Evolutionary conservation across 2,888 invertebrate species (phyloP).

Genomic region (Pyralis farinalis): DNA sequence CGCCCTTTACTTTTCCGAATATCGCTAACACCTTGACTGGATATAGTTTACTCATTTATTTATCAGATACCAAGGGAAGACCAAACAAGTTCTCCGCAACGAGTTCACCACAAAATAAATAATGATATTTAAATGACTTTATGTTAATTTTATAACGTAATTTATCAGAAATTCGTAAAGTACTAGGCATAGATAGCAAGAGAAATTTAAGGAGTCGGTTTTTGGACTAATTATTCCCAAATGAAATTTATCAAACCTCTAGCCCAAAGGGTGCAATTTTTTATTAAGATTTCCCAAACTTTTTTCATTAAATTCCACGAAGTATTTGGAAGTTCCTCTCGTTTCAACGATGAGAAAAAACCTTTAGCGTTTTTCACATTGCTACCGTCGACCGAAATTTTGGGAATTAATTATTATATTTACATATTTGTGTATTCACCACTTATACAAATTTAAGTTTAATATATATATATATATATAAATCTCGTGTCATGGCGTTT

Average conservation of each 20-base stretch:
- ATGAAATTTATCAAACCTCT: conserved; percentile 48
- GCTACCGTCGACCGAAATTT: conserved; percentile 28
- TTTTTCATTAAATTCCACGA: conserved; percentile 62
- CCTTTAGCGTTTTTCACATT: conserved; percentile 37
- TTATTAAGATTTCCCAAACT: conserved; percentile 54
- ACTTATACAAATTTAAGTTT: too few relatives aligned
- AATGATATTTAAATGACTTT: too few relatives aligned
- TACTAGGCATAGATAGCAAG: conserved; percentile 1
- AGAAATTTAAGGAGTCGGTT: conserved; percentile 25
- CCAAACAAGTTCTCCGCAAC: too few relatives aligned
- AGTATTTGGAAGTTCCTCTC: conserved; percentile 53
- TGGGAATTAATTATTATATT: conserved; percentile 1
- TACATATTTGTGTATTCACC: too few relatives aligned
- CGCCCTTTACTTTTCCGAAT: too few relatives aligned
- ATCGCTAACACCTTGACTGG: too few relatives aligned
- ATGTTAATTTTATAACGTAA: neutral
- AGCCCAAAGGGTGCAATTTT: conserved; percentile 55
- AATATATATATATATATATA: too few relatives aligned
- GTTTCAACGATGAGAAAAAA: conserved; percentile 40
- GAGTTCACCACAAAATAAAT: too few relatives aligned
- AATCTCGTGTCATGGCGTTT: too few relatives aligned
- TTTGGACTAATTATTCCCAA: conserved; percentile 45
- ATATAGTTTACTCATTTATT: too few relatives aligned
- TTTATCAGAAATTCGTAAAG: neutral
- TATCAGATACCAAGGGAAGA: too few relatives aligned